These are phyloP conservation scores for Cyclopterus lumpus DNA, from an alignment of 2,797 vertebrate genomes.

Conservation along the genomic window DNA sequence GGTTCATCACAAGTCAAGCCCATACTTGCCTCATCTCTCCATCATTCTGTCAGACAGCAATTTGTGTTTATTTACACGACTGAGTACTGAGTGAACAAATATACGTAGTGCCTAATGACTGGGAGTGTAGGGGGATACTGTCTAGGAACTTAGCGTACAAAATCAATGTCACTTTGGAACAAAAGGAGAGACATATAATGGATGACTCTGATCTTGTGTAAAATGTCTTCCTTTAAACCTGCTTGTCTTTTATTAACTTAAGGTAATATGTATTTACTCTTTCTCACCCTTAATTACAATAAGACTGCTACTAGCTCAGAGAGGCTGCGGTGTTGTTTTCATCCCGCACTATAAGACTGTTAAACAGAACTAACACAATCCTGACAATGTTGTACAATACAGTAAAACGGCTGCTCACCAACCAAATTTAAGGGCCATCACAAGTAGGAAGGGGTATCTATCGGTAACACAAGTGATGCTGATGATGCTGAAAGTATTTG, in stretches of 20 bases:
- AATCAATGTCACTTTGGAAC: conserved; percentile 68
- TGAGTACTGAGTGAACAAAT: conserved; percentile 54
- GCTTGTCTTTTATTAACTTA: conserved; percentile 42
- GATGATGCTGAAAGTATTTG: neutral
- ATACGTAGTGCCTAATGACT: conserved; percentile 49
- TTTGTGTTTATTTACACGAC: conserved; percentile 73
- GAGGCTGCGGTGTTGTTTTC: neutral
- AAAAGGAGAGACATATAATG: conserved; percentile 62
- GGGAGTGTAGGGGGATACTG: conserved; percentile 41
- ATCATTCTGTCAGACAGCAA: conserved; percentile 77
- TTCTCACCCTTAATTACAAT: conserved; percentile 17
- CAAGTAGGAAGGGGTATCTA: neutral
- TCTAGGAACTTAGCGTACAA: conserved; percentile 54
- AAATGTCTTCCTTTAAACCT: conserved; percentile 37
- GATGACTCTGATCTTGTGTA: conserved; percentile 29
- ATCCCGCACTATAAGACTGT: neutral
- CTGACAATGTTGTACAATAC: neutral
- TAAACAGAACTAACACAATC: neutral
- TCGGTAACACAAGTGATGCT: neutral
- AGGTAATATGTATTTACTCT: conserved; percentile 29
- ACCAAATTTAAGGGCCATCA: neutral
- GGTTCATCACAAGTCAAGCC: conserved; percentile 76
- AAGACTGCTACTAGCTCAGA: neutral
- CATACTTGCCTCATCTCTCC: conserved; percentile 69
- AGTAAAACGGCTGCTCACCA: neutral